Base-by-base conservation (phyloP, 2,113 vertebrate species). In the Rhinichthys klamathensis region DNA sequence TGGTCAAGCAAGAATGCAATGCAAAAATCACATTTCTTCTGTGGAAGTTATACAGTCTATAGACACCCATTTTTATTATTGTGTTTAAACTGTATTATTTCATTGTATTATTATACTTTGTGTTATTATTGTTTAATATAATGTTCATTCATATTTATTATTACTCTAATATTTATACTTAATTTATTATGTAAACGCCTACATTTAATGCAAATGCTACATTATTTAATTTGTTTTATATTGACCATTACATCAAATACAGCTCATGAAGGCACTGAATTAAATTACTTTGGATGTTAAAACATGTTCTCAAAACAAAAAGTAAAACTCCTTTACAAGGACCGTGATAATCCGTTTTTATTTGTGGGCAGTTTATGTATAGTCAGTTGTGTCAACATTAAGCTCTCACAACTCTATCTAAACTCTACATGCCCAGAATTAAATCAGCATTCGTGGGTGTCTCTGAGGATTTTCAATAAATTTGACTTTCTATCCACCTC, bases 401-500 rank as follows among this genome's bases (percentile, higher is more conserved):
- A 74, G 12, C 72, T 49, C 72, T 46, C 72, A 70, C 32, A 70
- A 70, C 23, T 70, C 12, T n/a, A 2, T 41, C 38, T 44, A 27
- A 44, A 44, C 56, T 4, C n/a, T 60, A 9, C 54, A 60, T 61
- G 32, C 21, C 38, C 38, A 81, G 44, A 46, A 69, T 81, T 51
- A 35, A 58, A n/a, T 41, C 11, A 10, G 54, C 6, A 54, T 67
- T 85, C 38, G 21, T 44, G 41, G 5, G 78, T 38, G 61, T 38
- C 73, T 80, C 49, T 78, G 73, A 35, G 63, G 54, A 58, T 44
- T 46, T 63, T 81, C 90, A 82, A 88, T 87, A 89, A 49, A 88
- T 88, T 83, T n/a, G 80, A 85, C 79, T 83, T 79, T 91, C 85
- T 89, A 23, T 81, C 16, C 23, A 84, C 83, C 23, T 90, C 85